These are phyloP conservation scores for Brachyopa scutellaris DNA, from an alignment of 2,888 invertebrate genomes.

Conservation along the genomic window DNA sequence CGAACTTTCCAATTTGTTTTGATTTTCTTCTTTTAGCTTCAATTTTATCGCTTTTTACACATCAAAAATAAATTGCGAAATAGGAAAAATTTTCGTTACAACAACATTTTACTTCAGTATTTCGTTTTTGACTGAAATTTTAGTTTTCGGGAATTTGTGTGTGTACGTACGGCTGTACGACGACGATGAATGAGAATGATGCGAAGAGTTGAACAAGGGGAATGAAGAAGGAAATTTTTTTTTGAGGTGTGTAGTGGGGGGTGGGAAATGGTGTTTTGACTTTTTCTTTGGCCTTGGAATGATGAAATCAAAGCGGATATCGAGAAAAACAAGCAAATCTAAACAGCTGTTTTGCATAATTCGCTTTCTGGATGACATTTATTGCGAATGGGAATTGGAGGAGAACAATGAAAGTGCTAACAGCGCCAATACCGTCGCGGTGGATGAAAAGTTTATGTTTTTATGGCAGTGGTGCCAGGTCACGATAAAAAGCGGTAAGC, in stretches of 20 bases:
- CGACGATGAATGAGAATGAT: constrained; percentile 7
- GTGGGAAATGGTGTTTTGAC: constrained; percentile 41
- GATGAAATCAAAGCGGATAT: constrained; percentile 8
- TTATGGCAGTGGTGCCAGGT: not conserved
- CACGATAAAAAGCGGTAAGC: too few relatives aligned
- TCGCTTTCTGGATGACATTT: constrained; percentile 36
- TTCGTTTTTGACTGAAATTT: constrained; percentile 57
- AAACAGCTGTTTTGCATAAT: constrained; percentile 50
- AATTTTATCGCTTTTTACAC: too few relatives aligned
- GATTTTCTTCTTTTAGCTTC: not conserved
- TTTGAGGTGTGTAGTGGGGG: not conserved
- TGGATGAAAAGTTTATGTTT: not conserved
- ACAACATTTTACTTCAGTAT: constrained; percentile 41
- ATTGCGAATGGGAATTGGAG: too few relatives aligned
- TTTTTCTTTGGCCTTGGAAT: constrained; percentile 68
- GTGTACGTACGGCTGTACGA: constrained; percentile 25
- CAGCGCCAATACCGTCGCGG: constrained; percentile 2
- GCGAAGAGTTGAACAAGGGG: constrained; percentile 20
- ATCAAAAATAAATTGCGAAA: too few relatives aligned
- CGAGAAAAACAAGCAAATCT: constrained; percentile 38
- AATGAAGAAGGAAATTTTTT: not conserved
- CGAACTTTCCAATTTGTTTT: constrained; percentile 10
- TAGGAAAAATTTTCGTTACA: not conserved
- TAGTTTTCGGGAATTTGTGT: constrained; percentile 28
- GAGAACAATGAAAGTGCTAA: not conserved